Evolutionary conservation across 2,888 invertebrate species (phyloP), one percentile per base, ranked within the genome.

Genomic region (Incurvaria masculella): DNA sequence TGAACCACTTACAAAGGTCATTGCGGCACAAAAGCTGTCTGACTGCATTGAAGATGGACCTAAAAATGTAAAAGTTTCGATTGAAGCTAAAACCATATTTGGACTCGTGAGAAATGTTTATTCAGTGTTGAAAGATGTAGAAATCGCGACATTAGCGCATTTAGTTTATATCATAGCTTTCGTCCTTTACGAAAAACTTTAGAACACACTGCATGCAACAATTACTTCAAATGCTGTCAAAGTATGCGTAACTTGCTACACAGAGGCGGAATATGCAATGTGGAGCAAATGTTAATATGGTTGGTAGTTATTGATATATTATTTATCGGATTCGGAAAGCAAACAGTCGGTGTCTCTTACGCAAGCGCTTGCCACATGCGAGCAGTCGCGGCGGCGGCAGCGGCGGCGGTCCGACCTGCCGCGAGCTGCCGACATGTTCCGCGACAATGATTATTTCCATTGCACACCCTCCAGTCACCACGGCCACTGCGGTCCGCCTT

Each of bases 251-350:
- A n/a, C n/a, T n/a, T n/a, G n/a, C n/a, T n/a, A n/a, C n/a, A n/a
- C n/a, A n/a, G n/a, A n/a, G n/a, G n/a, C n/a, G n/a, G n/a, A n/a
- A n/a, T n/a, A n/a, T 23, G 10, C 10, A 33, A 33, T 33, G 14
- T 33, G 14, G 33, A 33, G 33, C 33, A 33, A 33, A 33, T 33
- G 33, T 8, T 14, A 33, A 6, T 33, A n/a, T n/a, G 14, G n/a
- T n/a, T n/a, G n/a, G n/a, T n/a, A n/a, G n/a, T 4, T 11, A 33
- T 33, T n/a, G 14, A 33, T 33, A 11, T 33, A 14, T 21, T 11
- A 21, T 19, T 60, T 60, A 58, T 60, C 54, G 57, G 56, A 57
- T 59, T 61, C 61, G 56, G 61, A 59, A 60, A 61, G 59, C 56
- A 57, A 61, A 59, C 53, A 50, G 51, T 54, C 56, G 52, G 52